Conservation (phyloP, 2,797 vertebrate genomes). For the Masticophis lateralis region DNA sequence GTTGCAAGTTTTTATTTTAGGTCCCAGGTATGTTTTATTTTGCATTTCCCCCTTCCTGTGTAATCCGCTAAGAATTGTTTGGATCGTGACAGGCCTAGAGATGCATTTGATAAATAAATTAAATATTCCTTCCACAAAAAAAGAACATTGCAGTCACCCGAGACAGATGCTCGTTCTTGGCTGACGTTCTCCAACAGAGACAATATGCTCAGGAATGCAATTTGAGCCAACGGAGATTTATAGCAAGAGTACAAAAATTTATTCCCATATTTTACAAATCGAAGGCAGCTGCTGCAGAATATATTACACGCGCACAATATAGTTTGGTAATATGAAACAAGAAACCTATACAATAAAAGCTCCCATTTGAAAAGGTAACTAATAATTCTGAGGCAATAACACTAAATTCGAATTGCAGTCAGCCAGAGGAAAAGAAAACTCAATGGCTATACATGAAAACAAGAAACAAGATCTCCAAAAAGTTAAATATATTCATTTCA, state of each 20-base stretch:
- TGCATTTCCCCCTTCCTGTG: not conserved
- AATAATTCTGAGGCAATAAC: too few relatives aligned
- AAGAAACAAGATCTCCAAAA: not conserved
- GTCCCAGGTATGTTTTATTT: not conserved
- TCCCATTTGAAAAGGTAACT: not conserved
- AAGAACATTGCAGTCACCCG: not conserved
- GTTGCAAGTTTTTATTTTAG: not conserved
- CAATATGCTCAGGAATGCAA: not conserved
- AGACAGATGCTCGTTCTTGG: not conserved
- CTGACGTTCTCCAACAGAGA: too few relatives aligned
- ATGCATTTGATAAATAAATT: not conserved
- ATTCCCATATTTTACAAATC: not conserved
- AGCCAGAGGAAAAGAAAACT: not conserved
- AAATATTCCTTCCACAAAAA: not conserved
- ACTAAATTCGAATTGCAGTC: not conserved
- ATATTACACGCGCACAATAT: not conserved
- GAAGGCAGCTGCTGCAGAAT: not conserved
- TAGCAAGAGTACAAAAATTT: not conserved
- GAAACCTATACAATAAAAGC: not conserved
- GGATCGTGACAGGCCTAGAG: not conserved
- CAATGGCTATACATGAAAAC: not conserved
- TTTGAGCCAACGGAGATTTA: not conserved
- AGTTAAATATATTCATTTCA: not conserved
- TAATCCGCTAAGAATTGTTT: not conserved
- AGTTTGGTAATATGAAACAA: too few relatives aligned